Evolutionary conservation across 1,140 invertebrate genomes (phyloP), one percentile per base, ranked within the genome.

Genomic region (Ephestia elutella): DNA sequence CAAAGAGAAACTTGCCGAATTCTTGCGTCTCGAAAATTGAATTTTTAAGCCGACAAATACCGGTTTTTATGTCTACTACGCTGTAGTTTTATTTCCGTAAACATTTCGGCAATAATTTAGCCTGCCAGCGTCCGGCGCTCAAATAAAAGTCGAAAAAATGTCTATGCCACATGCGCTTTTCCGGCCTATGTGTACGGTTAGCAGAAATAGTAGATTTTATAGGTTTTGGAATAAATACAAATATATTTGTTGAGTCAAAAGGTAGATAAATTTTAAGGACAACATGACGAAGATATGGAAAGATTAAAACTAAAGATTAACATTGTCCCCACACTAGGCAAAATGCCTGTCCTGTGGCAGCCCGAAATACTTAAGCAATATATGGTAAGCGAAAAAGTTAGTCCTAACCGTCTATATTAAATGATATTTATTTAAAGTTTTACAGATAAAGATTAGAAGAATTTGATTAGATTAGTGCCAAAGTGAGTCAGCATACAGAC

Each of bases 51-150:
- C 30, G 21, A 25, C 54, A 38, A 35, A 55, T 28, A 32, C 50
- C 13, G 54, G 54, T 17, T 55, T 55, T 55, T 35, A 55, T 55
- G 54, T 55, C 11, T 28, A 5, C n/a, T 20, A 38, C 19, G 49
- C 38, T 32, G 5, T 55, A 55, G 54, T 55, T 55, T 55, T 55
- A 19, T 55, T 55, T 55, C 18, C 18, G 54, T 55, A 55, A 55
- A 55, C 54, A 32, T 19, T 55, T 28, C 54, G 32, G 30, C 20
- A 50, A 50, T 50, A 50, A 50, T 50, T 50, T 50, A 50, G 18
- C 18, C 10, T 3, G 17, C 20, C 49, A 17, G 49, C 49, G 49
- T 17, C 49, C 18, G 19, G 5, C 49, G 49, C 17, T 50, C 49
- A 50, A 50, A 50, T 50, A 50, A 50, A 50, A 50, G 49, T 50